A percentile compares a stretch with the other conserved stretches of the same genome.
phyloP scores from a whole-genome alignment of 2,797 vertebrate species.

The Oceanodroma leucorhoa region DNA sequence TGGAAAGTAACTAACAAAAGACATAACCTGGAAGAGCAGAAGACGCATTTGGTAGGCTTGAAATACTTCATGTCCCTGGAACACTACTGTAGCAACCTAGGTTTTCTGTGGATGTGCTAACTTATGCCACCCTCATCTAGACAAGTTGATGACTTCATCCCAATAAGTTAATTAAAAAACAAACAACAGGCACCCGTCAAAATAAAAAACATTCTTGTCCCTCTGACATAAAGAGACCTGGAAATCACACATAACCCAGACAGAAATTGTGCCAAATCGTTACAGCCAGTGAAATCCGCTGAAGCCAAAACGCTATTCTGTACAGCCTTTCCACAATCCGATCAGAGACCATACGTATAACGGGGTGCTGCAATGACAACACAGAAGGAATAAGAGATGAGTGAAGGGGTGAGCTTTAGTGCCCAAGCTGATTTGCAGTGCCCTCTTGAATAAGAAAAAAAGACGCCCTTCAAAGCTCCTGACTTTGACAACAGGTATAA shows the following conservation, averaged over 20 bases:
- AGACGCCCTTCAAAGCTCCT: background rate
- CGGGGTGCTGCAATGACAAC: accelerated
- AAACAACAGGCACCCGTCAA: background rate
- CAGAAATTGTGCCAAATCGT: background rate
- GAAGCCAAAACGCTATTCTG: background rate
- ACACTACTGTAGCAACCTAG: background rate
- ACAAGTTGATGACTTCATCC: background rate
- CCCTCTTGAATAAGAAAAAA: background rate
- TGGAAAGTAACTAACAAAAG: background rate
- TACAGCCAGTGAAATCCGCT: background rate
- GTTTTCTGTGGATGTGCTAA: background rate
- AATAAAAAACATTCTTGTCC: background rate
- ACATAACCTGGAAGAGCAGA: background rate
- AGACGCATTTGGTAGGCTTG: background rate
- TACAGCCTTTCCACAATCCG: background rate
- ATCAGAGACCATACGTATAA: accelerated
- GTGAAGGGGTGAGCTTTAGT: background rate
- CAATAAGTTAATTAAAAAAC: background rate
- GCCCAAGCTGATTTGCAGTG: background rate
- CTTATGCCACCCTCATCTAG: background rate
- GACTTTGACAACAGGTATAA: background rate
- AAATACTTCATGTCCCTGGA: background rate
- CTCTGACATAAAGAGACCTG: background rate
- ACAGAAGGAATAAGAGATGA: background rate
- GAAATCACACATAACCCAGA: background rate